These are phyloP conservation scores for Spodoptera litura DNA, from an alignment of 1,140 invertebrate species.

Conservation along the genomic window DNA sequence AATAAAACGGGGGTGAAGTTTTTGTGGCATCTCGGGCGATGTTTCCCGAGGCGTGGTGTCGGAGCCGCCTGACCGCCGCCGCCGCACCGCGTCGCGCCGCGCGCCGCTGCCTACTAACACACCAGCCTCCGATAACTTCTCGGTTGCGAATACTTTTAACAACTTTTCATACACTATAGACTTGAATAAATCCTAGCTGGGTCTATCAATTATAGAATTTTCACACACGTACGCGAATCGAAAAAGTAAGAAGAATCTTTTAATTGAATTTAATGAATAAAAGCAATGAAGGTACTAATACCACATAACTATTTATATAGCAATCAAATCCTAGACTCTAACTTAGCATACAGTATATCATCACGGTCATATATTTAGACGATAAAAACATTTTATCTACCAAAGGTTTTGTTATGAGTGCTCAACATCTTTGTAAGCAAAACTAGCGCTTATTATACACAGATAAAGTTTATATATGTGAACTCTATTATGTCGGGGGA, in stretches of 20 bases:
- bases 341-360: background rate
- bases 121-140: constrained; percentile 45
- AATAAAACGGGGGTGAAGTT: constrained; percentile 78
- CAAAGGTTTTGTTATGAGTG: constrained; percentile 21
- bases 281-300: too few species aligned
- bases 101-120: constrained; percentile 28
- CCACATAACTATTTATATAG: too few species aligned
- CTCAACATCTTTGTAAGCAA: constrained; percentile 17
- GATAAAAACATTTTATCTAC: constrained; percentile 16
- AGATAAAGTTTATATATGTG: constrained; percentile 27
- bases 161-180: constrained; percentile 74
- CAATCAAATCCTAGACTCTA: background rate
- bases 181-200: constrained; percentile 69
- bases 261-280: too few species aligned
- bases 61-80: constrained; percentile 60
- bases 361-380: background rate
- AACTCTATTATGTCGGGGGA: constrained; percentile 30
- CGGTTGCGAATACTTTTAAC: constrained; percentile 74
- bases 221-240: too few species aligned
- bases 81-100: constrained; percentile 45
- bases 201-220: constrained; percentile 66
- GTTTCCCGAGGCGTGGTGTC: constrained; percentile 62
- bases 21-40: constrained; percentile 76
- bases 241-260: too few species aligned
- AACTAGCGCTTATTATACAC: constrained; percentile 18